These are phyloP conservation scores for Antheraea yamamai DNA, from an alignment of 2,888 invertebrate species.

Conservation along the genomic window DNA sequence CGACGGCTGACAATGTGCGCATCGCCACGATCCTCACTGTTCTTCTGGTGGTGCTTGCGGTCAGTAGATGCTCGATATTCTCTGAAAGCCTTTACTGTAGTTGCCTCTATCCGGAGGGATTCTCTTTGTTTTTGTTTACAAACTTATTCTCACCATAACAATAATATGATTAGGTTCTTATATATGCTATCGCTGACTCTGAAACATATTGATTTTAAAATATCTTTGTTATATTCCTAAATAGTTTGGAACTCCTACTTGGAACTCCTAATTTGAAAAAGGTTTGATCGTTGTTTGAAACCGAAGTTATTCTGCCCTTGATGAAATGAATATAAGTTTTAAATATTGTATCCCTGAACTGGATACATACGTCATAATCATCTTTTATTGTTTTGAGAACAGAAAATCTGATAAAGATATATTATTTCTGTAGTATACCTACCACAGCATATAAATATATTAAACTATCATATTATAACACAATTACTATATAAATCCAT, in stretches of 20 bases:
- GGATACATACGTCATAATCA: too few relatives aligned
- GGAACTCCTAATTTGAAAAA: neutral
- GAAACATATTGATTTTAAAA: neutral
- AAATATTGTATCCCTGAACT: too few relatives aligned
- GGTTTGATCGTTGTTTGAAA: too few relatives aligned
- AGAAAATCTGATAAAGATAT: too few relatives aligned
- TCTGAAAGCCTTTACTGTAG: neutral
- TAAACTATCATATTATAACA: too few relatives aligned
- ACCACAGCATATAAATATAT: too few relatives aligned
- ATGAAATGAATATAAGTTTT: too few relatives aligned
- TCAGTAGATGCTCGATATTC: constrained; percentile 43
- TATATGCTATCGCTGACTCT: neutral
- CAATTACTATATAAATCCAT: too few relatives aligned
- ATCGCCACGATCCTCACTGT: constrained; percentile 52
- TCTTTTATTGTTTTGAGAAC: too few relatives aligned
- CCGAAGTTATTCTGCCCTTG: too few relatives aligned
- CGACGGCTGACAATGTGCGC: constrained; percentile 50
- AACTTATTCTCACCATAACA: neutral
- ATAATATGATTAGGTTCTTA: neutral
- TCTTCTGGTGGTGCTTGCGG: constrained; percentile 52
- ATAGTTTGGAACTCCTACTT: too few relatives aligned
- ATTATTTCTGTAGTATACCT: too few relatives aligned
- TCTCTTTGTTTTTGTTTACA: constrained; percentile 4
- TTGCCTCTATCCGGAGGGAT: neutral
- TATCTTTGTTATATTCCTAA: neutral